Evolutionary conservation across 2,113 vertebrate species (phyloP), one percentile per base, ranked within the genome.

Genomic region (Lanius collurio): DNA sequence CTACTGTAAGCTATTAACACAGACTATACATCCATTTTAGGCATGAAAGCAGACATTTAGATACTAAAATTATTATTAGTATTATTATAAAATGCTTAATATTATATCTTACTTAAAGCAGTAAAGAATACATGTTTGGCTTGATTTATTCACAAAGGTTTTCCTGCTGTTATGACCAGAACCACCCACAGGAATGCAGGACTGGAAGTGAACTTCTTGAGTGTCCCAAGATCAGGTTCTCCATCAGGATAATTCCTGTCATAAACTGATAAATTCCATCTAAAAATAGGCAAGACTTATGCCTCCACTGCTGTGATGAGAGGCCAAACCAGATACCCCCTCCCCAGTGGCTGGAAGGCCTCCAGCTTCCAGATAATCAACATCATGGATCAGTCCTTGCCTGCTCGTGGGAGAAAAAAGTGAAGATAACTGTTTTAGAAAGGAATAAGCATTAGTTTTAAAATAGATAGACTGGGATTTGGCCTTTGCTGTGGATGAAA

Each of bases 201-300:
- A 55, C 16, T 74, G 60, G 46, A 92, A 86, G 52, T 1, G 1
- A 55, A 67, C 50, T 93, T 76, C 27, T 88, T 1, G 2, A 80
- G 24, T 47, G 30, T 67, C 46, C 28, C 41, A 86, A 70, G 55
- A 94, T 81, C 50, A 80, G 53, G 31, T 31, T 47, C 57, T 57
- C 31, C 41, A 44, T 30, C 49, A 74, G 56, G 24, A 93, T 46
- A 92, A 86, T 89, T 70, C 35, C 24, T 55, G 21, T 27, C 67
- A 74, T 33, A 88, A 86, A 77, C 13, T 83, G 50, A 81, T 86
- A 74, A 90, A 62, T 6, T 70, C 33, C 16, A 74, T 37, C 79
- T 92, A 90, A 94, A 96, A 93, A 42, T 20, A 89, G 33, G 39
- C 60, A 77, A 86, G 53, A 90, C 81, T 86, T 70, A 42, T 62